phyloP scores from a whole-genome alignment of 1,140 invertebrate species.

The Aphaenogaster rudis region DNA sequence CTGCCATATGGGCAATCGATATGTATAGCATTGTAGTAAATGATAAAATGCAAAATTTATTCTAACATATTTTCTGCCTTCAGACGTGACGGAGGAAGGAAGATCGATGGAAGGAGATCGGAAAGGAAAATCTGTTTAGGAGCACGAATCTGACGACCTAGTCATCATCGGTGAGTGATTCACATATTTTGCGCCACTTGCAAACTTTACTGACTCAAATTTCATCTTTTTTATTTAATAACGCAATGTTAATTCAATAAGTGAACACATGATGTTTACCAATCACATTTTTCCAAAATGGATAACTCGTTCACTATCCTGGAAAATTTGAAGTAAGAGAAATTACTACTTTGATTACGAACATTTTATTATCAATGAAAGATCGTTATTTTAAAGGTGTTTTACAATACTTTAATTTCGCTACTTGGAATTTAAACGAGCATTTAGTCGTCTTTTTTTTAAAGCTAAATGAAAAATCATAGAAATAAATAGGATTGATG shows the following conservation, averaged over 20 bases:
- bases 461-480: background rate
- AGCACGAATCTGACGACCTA: background rate
- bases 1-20: background rate
- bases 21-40: background rate
- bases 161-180: conserved; percentile 1
- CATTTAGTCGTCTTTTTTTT: background rate
- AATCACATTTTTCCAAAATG: background rate
- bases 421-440: background rate
- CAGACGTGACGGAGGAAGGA: background rate
- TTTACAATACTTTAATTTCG: background rate
- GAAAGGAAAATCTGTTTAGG: background rate
- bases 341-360: background rate
- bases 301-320: background rate
- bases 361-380: conserved; percentile 2
- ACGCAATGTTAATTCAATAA: background rate
- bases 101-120: background rate
- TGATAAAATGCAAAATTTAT: conserved; percentile 21
- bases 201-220: background rate
- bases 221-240: conserved; percentile 1
- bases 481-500: no score
- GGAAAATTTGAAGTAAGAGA: background rate
- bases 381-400: background rate
- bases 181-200: background rate
- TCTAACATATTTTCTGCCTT: background rate
- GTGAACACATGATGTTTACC: background rate